phyloP scores from a whole-genome alignment of 2,888 invertebrate species.

The Linyphia triangularis region DNA sequence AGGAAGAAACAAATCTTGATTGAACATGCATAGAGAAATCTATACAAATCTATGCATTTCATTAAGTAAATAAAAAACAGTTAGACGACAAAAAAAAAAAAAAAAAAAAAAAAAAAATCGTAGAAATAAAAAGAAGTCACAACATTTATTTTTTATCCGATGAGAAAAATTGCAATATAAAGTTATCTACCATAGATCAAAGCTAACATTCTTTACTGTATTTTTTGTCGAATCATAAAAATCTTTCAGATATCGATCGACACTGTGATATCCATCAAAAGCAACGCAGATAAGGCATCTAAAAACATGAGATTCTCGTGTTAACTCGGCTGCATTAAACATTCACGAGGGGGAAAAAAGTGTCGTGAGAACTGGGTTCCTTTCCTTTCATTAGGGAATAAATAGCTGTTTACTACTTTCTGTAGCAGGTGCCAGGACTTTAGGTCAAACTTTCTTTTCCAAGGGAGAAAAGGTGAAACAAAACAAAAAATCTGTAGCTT shows the following conservation, averaged over 20 bases:
- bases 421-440: conserved; percentile 18
- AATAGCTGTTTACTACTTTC: conserved; percentile 23
- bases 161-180: too few species aligned
- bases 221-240: neutral
- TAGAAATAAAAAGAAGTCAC: too few species aligned
- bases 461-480: neutral
- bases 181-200: too few species aligned
- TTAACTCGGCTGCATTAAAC: conserved; percentile 40
- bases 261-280: neutral
- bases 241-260: neutral
- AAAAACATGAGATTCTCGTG: conserved; percentile 42
- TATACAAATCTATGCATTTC: too few species aligned
- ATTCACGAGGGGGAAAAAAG: conserved; percentile 24
- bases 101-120: too few species aligned
- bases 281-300: conserved; percentile 2
- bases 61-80: too few species aligned
- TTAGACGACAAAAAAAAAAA: too few species aligned
- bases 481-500: neutral
- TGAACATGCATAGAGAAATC: too few species aligned
- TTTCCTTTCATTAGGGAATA: conserved; percentile 46
- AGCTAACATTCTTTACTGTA: too few species aligned
- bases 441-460: neutral
- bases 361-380: conserved; percentile 27
- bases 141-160: too few species aligned
- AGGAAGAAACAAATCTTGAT: too few species aligned